phyloP scores from a whole-genome alignment of 2,888 invertebrate genomes.

The Drosophila colorata region DNA sequence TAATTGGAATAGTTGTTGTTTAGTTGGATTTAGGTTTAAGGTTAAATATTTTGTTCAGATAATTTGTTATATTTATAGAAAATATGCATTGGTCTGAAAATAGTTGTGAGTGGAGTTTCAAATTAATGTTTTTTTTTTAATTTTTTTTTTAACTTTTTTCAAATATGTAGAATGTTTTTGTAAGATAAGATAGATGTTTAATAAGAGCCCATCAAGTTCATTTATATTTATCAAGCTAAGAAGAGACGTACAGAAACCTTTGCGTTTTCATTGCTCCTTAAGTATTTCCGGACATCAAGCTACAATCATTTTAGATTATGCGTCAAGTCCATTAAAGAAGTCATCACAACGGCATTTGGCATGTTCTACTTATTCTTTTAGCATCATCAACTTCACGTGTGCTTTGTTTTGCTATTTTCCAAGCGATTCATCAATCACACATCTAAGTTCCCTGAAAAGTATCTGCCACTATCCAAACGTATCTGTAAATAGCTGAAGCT shows the following conservation, averaged over 20 bases:
- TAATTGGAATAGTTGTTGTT: constrained; percentile 28
- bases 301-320: constrained; percentile 32
- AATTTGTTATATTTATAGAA: not conserved
- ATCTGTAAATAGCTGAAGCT: constrained; percentile 39
- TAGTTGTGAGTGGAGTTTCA: not conserved
- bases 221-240: not conserved
- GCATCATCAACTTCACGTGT: constrained; percentile 36
- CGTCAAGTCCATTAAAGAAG: constrained; percentile 39
- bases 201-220: not conserved
- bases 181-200: too few species aligned
- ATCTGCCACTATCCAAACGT: constrained; percentile 34
- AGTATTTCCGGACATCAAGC: constrained; percentile 22
- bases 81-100: not conserved
- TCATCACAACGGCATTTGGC: constrained; percentile 30
- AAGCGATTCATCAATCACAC: constrained; percentile 68
- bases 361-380: constrained; percentile 32
- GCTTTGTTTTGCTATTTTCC: constrained; percentile 46
- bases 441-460: constrained; percentile 39
- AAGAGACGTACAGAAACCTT: not conserved
- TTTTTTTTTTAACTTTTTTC: too few species aligned
- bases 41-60: constrained; percentile 7
- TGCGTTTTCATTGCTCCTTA: constrained; percentile 4
- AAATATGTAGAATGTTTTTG: too few species aligned
- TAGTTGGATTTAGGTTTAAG: constrained; percentile 10
- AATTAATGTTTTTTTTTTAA: too few species aligned